Evolutionary conservation across 2,888 invertebrate genomes (phyloP).

Genomic region (Philhelius pedissequus): DNA sequence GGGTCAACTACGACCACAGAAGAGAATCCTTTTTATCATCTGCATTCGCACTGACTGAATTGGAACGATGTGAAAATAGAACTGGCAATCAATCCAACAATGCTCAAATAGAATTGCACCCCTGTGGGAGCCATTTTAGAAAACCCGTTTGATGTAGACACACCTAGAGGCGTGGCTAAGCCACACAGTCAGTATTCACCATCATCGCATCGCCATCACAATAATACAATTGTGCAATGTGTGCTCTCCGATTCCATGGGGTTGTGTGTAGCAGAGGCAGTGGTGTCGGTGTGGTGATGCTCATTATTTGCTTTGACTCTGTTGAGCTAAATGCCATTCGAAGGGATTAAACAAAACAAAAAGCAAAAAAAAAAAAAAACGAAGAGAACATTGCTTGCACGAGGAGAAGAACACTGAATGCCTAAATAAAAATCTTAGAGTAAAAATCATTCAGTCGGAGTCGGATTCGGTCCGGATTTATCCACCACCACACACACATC

Average conservation of each 20-base stretch:
- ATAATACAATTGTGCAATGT: slow-evolving; percentile 13
- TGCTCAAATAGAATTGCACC: slow-evolving; percentile 10
- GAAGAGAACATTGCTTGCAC: neutral
- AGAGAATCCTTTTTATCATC: slow-evolving; percentile 24
- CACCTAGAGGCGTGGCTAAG: slow-evolving; percentile 63
- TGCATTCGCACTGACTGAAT: slow-evolving; percentile 22
- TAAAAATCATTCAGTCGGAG: slow-evolving; percentile 65
- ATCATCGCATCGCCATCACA: slow-evolving; percentile 46
- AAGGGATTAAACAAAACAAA: neutral
- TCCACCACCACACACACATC: slow-evolving; percentile 17
- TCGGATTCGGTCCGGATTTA: slow-evolving; percentile 58
- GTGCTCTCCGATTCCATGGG: slow-evolving; percentile 42
- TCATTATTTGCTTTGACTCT: slow-evolving; percentile 35
- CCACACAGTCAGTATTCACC: slow-evolving; percentile 21
- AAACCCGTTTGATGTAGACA: slow-evolving; percentile 54
- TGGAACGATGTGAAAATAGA: slow-evolving; percentile 34
- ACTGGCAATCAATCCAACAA: slow-evolving; percentile 26
- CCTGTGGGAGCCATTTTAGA: slow-evolving; percentile 61
- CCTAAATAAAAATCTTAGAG: slow-evolving; percentile 63
- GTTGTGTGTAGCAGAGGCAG: slow-evolving; percentile 40
- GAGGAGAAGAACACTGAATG: slow-evolving; percentile 35
- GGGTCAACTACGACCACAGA: slow-evolving; percentile 59
- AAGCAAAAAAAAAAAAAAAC: too few species aligned
- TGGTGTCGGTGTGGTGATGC: too few species aligned
- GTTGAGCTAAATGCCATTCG: slow-evolving; percentile 30